Base-by-base conservation (phyloP, 92 coral and sea anemone species). In the Galaxea fascicularis region DNA sequence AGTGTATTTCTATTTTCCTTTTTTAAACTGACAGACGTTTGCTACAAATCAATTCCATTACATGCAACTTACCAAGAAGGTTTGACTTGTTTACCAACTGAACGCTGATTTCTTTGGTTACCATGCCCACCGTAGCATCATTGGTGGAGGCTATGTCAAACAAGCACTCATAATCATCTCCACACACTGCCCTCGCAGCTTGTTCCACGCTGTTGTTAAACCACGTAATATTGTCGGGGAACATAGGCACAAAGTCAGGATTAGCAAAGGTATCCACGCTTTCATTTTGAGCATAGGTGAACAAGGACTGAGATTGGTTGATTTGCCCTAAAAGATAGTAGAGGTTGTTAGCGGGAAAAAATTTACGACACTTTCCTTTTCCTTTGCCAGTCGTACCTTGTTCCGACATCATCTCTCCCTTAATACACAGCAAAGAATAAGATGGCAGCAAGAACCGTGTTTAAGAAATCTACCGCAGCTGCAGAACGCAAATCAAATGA, bases 1-100 rank as follows among this genome's bases (percentile, higher is more conserved):
- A 1, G 1, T 3, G 56, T 51, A 16, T 1, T 1, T 51, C 18
- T 10, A 51, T 51, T 51, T 10, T 1, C 11, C 15, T 10, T 58
- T n/a, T n/a, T n/a, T n/a, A n/a, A n/a, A n/a, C n/a, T n/a, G 20
- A 58, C 10, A 24, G 64, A 58, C 10, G 22, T 58, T 58, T 21
- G 24, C 4, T 25, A 35, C 41, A 6, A 8, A 58, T 0, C n/a
- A 20, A 20, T 22, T 0, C 13, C 0, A 17, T 54, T 54, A 54
- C 17, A 59, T 27, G 21, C 24, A 1, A 85, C 90, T 74, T 76
- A 92, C 95, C 88, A 52, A 85, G 73, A 41, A 18, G 53, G 12
- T 74, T 79, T 20, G 89, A 29, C 66, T 89, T 92, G 46, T 89
- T 82, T 35, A 35, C 41, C 41, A 35, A 35, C 41, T 35, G 41